Base-by-base conservation (phyloP, 2,113 vertebrate genomes). In the Oryzias celebensis region DNA sequence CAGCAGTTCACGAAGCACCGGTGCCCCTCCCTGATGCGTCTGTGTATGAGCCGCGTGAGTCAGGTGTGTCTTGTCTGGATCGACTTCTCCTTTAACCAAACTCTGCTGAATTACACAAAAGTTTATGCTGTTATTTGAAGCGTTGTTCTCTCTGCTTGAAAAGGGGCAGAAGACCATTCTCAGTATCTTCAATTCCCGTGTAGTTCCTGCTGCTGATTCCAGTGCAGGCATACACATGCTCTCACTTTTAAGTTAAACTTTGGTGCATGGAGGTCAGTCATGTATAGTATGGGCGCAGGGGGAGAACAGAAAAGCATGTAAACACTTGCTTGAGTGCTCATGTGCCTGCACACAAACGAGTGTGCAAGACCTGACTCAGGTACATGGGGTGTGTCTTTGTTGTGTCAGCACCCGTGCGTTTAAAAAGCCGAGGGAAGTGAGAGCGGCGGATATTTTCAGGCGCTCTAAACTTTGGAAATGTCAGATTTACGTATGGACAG, bases 341-440 rank as follows among this genome's bases (percentile, higher is more conserved):
- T 73, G 77, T 76, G 46, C 10, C 62, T 62, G 55, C 43, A 57
- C 53, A 65, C 53, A 62, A 45, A 60, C 7, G 79, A 71, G 68
- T 68, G 52, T 53, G 47, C 47, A 22, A 20, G 20, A 81, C 36
- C 88, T 96, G 94, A 95, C 90, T 95, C 94, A 95, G 64, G 64
- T 83, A 82, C 85, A 67, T 22, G 70, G 89, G 87, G 88, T 68
- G 89, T 89, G 84, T 82, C 79, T 90, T 93, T 77, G 65, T 8
- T 41, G 50, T 71, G 83, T 81, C 65, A 61, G 75, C 62, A 28
- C 3, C 59, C 65, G 77, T 81, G 66, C 77, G 80, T 71, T 88
- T 94, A 92, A 94, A 91, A 96, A 90, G 89, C 85, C 47, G 56
- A 61, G n/a, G 52, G 68, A 24, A 53, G 47, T 53, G 41, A 82